Base-by-base conservation (phyloP, 2,797 vertebrate genomes). In the Lacerta viridis region DNA sequence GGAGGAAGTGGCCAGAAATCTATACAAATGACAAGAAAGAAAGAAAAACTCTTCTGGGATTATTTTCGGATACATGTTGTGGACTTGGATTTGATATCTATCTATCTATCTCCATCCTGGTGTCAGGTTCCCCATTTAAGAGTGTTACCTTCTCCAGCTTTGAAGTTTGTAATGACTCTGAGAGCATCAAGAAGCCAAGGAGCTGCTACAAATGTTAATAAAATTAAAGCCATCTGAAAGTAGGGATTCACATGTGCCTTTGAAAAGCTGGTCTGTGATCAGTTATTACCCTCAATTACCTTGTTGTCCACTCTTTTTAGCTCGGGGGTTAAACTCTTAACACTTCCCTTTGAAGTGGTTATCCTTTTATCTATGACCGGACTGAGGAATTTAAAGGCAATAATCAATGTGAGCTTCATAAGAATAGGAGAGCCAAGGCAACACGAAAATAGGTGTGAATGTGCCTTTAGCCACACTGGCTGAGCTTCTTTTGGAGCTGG, bases 321-420 rank as follows among this genome's bases (percentile, higher is more conserved):
- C 98, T 98, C 91, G 97, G 97, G 98, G 98, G 98, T 98, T 99
- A 98, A 98, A 98, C 98, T 98, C 98, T 98, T 98, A 97, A 98
- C 97, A 97, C 98, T 97, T 97, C 94, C 95, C 98, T 99, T 99
- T 99, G 98, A 99, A 99, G 99, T 98, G 94, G 97, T 99, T 98
- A 99, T 98, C 98, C 98, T 98, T 99, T 99, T 98, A 99, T 99
- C 98, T 98, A 97, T 97, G 98, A 97, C 98, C 97, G 98, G 98
- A 98, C 98, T 96, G 96, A 98, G 98, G 98, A 98, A 98, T 98
- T 98, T 98, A 96, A 97, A 97, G 97, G 98, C 98, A 98, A 98
- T 98, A 98, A 98, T 97, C 97, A 98, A 98, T 98, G 97, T 97
- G 97, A 97, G 97, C 97, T 98, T 97, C 95, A 96, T 97, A 97